Evolutionary conservation across 2,888 invertebrate genomes (phyloP), one percentile per base, ranked within the genome.

Genomic region (Steinernema hermaphroditum): DNA sequence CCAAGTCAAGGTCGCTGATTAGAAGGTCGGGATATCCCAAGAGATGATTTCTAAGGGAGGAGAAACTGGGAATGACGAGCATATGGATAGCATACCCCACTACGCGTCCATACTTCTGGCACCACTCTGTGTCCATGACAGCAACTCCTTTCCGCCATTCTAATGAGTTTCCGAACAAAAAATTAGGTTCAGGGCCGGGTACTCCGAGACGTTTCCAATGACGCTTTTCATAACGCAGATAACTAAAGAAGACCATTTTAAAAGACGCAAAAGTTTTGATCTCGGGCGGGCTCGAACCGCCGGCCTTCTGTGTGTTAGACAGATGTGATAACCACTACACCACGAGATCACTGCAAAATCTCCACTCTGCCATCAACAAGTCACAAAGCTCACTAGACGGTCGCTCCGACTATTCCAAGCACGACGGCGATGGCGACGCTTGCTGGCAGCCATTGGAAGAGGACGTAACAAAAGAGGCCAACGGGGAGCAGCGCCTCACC

Each of bases 221-320:
- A 8, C 16, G 43, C 43, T 41, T 41, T 16, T 41, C 43, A 41
- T 41, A 41, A 16, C 16, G 43, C 16, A 12, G 43, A 41, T 41
- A 41, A 16, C 43, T 41, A 41, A 41, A 41, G 16, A 16, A 41
- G 43, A 8, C 9, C 43, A 41, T 12, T 41, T 41, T 16, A 41
- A 16, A 8, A 41, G 16, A 41, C 8, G 43, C 16, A 12, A 41
- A 41, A 41, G 43, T 19, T 68, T 72, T 79, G 77, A 77, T 79
- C 76, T 76, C 77, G 77, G 78, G 78, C 75, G 78, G 78, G 78
- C 78, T 78, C 77, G 77, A 78, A 78, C 78, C 77, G 76, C 78
- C 77, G 78, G 73, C 78, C 79, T 79, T 79, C 79, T 78, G 79
- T 78, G 79, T 79, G 79, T 79, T 79, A 79, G 79, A 76, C 79